Base-by-base conservation (phyloP, 2,888 invertebrate genomes). In the Dorcus parallelipipedus region DNA sequence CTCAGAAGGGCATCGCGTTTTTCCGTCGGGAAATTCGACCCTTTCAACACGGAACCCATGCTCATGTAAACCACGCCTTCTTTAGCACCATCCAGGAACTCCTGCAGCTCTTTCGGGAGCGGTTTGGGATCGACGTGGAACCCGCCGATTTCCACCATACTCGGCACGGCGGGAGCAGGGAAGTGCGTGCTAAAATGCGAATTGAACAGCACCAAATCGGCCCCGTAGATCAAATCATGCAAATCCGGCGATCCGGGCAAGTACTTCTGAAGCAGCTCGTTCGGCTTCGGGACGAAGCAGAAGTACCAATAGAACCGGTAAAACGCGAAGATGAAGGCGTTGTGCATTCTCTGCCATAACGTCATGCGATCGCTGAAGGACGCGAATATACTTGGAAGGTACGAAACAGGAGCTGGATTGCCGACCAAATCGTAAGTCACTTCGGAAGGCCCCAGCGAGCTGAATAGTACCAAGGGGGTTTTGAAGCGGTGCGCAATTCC, bases 81-180 rank as follows among this genome's bases (percentile, higher is more conserved):
- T 33, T 33, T 33, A 7, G 26, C 26, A 7, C 26, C 26, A 4
- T 33, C 26, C 6, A 33, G 26, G 1, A 3, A 33, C 26, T 33
- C 26, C 6, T 33, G 26, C 1, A 33, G 26, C 26, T 33, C 26
- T 33, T 33, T 33, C 26, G 26, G 26, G 26, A 33, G 54, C 39
- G 64, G 55, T 54, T 69, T 67, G n/a, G 63, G 63, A 52, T 62
- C 48, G 5, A 69, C 49, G 38, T 84, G 84, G 43, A 80, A 64
- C 40, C 84, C 84, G 10, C 83, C 84, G 48, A 84, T 76, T 65
- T 84, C 83, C 1, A 84, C 71, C 53, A 82, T 74, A 66, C 81
- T 82, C 0, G 84, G 83, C 3, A 82, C 76, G 39, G 80, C 76
- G 0, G 84, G 83, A 4, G 75, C 71, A 1, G 82, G 76, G 4